Evolutionary conservation across 2,797 vertebrate species (phyloP), one percentile per base, ranked within the genome.

Genomic region (Allobates femoralis): DNA sequence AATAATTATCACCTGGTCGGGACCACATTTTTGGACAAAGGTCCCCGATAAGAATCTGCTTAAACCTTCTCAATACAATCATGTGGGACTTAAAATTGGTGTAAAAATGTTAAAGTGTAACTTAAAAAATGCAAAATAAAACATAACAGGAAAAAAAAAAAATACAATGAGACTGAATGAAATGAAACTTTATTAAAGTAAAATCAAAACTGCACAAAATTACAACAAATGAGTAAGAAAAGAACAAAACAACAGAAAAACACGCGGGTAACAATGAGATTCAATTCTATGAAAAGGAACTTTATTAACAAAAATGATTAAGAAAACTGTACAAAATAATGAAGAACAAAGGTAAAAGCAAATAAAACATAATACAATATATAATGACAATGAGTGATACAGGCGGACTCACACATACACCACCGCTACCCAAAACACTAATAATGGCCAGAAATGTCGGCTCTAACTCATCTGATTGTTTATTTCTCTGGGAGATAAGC

Each of bases 171-270:
- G 28, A 56, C 23, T 56, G 23, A 55, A 78, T 37, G 19, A 78
- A 55, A 78, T 34, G 26, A 77, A 77, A 56, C 75, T 78, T 78
- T 56, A 77, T 77, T 56, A 23, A 77, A 2, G 14, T 21, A 56
- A 77, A 77, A 66, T 30, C 14, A 30, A 12, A 71, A 71, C 1
- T 3, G 67, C 5, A 41, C 7, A 41, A 71, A 41, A 0, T 23
- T n/a, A 41, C 26, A 15, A 26, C 12, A 74, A 73, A 74, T 12
- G 16, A 74, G 7, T n/a, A 50, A 41, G 2, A 53, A 10, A 15
- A 53, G 3, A 53, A 10, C 15, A 53, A 53, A 8, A 11, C 11
- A 46, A 46, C 41, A 46, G 5, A 46, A 46, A 46, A 46, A 8
- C 41, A 46, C 41, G 11, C 7, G 41, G 41, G 41, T 0, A 1